Conservation (phyloP, 2,888 invertebrate genomes). For the Prenolepis imparis region DNA sequence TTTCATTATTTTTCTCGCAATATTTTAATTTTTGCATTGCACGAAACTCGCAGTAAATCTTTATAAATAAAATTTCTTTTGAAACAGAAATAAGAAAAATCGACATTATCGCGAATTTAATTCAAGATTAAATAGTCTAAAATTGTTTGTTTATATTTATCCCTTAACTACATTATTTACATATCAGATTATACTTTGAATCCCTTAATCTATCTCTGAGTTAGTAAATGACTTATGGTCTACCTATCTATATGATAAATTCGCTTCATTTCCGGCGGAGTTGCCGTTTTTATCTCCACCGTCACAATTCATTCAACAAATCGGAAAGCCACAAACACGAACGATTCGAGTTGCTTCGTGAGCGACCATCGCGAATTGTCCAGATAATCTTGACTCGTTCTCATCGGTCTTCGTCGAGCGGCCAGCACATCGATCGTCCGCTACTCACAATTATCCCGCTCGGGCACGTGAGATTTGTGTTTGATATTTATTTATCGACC, state of each 20-base stretch:
- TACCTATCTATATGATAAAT: neutral
- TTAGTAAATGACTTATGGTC: neutral
- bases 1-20: neutral
- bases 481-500: slow-evolving; percentile 80
- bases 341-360: slow-evolving; percentile 43
- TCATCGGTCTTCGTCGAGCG: slow-evolving; percentile 67
- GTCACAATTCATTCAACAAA: neutral
- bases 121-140: neutral
- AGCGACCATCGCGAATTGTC: slow-evolving; percentile 24
- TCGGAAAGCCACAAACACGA: slow-evolving; percentile 40
- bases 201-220: neutral
- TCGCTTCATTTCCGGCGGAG: neutral
- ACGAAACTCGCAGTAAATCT: neutral
- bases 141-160: neutral
- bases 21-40: neutral
- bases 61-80: neutral
- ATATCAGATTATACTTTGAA: neutral
- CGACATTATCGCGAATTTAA: neutral
- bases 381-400: slow-evolving; percentile 49
- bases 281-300: neutral
- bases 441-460: slow-evolving; percentile 77
- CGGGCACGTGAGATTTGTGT: slow-evolving; percentile 75
- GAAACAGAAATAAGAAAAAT: neutral
- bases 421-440: slow-evolving; percentile 70
- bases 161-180: neutral